A percentile compares a stretch with the other conserved stretches of the same genome.
These are phyloP conservation scores for Apamea crenata DNA, from an alignment of 2,888 invertebrate genomes.

Conservation along the genomic window DNA sequence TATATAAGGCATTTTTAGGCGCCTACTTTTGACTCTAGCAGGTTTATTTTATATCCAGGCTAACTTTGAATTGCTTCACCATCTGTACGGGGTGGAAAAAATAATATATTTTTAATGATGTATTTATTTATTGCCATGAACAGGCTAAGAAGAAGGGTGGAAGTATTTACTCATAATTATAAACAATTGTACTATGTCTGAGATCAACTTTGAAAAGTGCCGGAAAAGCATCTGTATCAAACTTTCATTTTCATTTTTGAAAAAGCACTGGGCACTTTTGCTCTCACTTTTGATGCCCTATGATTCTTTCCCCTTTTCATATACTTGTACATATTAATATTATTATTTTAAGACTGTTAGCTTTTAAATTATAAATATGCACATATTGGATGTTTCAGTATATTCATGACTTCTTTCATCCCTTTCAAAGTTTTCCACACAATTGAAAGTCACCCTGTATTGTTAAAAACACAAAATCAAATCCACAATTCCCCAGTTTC, in stretches of 20 bases:
- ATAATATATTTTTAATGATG: too few relatives aligned
- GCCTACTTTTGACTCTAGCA: not conserved
- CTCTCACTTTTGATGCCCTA: too few relatives aligned
- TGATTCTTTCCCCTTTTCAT: too few relatives aligned
- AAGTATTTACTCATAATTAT: not conserved
- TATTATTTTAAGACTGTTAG: too few relatives aligned
- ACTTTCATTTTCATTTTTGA: not conserved
- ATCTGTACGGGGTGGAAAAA: not conserved
- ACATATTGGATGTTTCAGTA: not conserved
- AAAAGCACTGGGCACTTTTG: not conserved
- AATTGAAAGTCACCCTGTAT: not conserved
- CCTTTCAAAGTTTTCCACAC: not conserved
- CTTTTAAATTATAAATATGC: not conserved
- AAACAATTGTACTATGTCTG: not conserved
- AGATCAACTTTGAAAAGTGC: not conserved
- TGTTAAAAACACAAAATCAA: not conserved
- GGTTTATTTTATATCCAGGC: constrained; percentile 5
- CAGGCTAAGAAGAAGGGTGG: not conserved
- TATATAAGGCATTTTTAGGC: not conserved
- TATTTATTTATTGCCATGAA: too few relatives aligned
- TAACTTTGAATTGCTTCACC: not conserved
- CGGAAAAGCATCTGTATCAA: not conserved
- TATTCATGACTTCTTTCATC: too few relatives aligned
- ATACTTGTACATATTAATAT: too few relatives aligned
- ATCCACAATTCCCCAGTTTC: not conserved